Evolutionary conservation across 2,797 vertebrate genomes (phyloP).

Genomic region (Dipus sagitta): DNA sequence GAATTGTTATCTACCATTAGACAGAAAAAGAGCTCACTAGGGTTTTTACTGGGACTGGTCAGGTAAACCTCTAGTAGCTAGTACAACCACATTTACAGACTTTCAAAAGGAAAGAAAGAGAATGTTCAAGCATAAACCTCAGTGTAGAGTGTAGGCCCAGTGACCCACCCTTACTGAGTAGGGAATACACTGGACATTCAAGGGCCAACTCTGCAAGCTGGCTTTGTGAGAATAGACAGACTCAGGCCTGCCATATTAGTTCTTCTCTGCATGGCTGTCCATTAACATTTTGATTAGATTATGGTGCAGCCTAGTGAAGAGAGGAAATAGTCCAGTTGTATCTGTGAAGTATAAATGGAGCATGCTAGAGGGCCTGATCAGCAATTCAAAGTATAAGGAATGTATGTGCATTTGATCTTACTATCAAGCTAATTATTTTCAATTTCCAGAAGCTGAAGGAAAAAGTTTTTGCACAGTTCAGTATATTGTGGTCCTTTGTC

Average conservation of each 20-base stretch:
- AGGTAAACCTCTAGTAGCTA: background rate
- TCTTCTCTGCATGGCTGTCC: background rate
- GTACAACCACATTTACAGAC: background rate
- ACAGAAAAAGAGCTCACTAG: background rate
- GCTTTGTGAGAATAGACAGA: background rate
- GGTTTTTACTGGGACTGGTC: background rate
- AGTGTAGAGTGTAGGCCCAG: fast-evolving
- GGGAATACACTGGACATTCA: background rate
- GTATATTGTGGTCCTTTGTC: constrained; percentile 17
- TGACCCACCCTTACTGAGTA: background rate
- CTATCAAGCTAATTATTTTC: constrained; percentile 65
- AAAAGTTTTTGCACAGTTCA: background rate
- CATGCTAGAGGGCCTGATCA: constrained; percentile 39
- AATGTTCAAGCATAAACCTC: no score
- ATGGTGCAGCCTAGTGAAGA: background rate
- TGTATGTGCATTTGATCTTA: constrained; percentile 59
- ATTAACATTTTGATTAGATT: background rate
- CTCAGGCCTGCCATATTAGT: background rate
- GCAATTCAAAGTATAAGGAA: constrained; percentile 35
- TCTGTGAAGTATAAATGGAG: constrained; percentile 59
- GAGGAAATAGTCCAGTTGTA: background rate
- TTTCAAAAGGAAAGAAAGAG: background rate
- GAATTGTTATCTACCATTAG: background rate
- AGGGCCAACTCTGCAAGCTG: background rate
- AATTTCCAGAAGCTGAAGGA: constrained; percentile 58